These are phyloP conservation scores for Aspidoscelis tigris DNA, from an alignment of 2,113 vertebrate genomes.

Conservation along the genomic window DNA sequence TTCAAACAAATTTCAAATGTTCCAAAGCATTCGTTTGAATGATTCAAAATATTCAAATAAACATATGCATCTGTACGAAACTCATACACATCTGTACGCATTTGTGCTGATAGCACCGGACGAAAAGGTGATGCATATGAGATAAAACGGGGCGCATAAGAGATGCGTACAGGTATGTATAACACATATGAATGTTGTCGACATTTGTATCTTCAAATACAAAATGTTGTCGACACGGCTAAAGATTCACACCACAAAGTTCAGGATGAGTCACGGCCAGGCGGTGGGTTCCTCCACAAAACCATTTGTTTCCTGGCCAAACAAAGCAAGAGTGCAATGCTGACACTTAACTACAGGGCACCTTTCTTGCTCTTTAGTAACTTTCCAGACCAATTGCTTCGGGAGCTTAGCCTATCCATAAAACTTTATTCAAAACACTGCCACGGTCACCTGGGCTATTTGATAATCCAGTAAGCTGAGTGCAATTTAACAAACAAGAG, in stretches of 20 bases:
- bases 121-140: too few relatives aligned
- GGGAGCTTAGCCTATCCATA: slow-evolving; percentile 2
- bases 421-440: slow-evolving; percentile 54
- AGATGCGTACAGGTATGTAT: too few relatives aligned
- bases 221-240: background rate
- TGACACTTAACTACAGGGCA: slow-evolving; percentile 75
- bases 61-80: too few relatives aligned
- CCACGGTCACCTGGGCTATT: slow-evolving; percentile 41
- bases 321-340: slow-evolving; percentile 73
- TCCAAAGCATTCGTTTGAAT: too few relatives aligned
- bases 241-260: slow-evolving; percentile 18
- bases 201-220: too few relatives aligned
- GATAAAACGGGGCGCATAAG: too few relatives aligned
- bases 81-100: too few relatives aligned
- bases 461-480: slow-evolving; percentile 72
- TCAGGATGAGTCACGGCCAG: slow-evolving; percentile 15
- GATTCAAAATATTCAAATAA: too few relatives aligned
- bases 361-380: slow-evolving; percentile 71
- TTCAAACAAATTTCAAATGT: too few relatives aligned
- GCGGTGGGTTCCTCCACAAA: slow-evolving; percentile 4
- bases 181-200: too few relatives aligned
- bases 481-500: slow-evolving; percentile 60
- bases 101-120: too few relatives aligned
- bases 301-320: slow-evolving; percentile 61
- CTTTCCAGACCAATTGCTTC: slow-evolving; percentile 20